Evolutionary conservation across 2,888 invertebrate genomes (phyloP).

Genomic region (Incurvaria masculella): DNA sequence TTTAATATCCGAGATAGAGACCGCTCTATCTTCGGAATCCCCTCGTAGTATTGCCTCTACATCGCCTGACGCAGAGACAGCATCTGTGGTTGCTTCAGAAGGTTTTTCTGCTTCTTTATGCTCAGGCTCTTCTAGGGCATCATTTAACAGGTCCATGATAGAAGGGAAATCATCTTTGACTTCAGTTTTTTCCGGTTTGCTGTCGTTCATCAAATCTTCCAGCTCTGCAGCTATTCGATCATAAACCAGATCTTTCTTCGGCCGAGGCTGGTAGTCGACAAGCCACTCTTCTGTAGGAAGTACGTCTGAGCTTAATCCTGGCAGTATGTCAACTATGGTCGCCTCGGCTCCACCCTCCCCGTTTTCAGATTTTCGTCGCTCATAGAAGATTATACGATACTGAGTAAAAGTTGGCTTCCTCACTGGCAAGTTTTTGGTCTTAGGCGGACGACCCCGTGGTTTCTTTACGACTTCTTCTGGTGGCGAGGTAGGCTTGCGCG

Average conservation of each 20-base stretch:
- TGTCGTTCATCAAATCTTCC: conserved; percentile 48
- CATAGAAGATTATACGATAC: neutral
- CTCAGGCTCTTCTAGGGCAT: conserved; percentile 13
- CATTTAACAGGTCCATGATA: conserved; percentile 50
- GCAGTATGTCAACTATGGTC: neutral
- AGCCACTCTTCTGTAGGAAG: conserved; percentile 45
- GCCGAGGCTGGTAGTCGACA: conserved; percentile 45
- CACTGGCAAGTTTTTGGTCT: neutral
- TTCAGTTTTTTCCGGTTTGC: conserved; percentile 24
- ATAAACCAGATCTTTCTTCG: conserved; percentile 48
- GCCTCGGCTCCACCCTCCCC: neutral
- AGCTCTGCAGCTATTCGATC: conserved; percentile 50
- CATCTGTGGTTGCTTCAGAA: neutral
- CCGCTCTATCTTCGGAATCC: conserved; percentile 27
- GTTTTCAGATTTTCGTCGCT: neutral
- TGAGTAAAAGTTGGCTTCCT: neutral
- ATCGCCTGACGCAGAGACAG: conserved; percentile 40
- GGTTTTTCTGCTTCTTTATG: neutral
- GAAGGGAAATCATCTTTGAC: conserved; percentile 38
- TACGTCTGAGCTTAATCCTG: conserved; percentile 17
- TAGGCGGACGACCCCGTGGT: neutral
- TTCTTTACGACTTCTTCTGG: too few relatives aligned
- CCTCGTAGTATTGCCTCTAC: conserved; percentile 49
- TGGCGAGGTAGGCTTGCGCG: neutral
- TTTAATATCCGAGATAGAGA: too few relatives aligned